Conservation (phyloP, 2,113 vertebrate species). For the Agapornis roseicollis region DNA sequence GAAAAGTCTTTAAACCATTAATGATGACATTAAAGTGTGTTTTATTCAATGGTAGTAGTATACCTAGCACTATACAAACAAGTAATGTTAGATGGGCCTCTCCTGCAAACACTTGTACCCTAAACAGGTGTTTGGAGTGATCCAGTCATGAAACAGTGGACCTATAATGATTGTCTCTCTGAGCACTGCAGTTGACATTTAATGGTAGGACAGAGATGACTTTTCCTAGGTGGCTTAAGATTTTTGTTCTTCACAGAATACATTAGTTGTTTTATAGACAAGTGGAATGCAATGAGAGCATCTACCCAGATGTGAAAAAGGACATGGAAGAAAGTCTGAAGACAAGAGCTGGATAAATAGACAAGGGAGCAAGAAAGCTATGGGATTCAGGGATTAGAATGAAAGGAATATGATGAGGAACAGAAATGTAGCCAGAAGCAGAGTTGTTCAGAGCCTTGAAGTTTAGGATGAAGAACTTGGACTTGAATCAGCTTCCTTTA, state of each 20-base stretch:
- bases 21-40: neutral
- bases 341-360: neutral
- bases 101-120: neutral
- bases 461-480: conserved; percentile 28
- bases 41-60: neutral
- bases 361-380: neutral
- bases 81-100: neutral
- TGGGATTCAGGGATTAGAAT: neutral
- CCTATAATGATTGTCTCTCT: neutral
- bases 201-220: neutral
- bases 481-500: conserved; percentile 41
- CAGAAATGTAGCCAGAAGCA: conserved; percentile 43
- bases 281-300: neutral
- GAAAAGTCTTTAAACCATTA: neutral
- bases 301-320: neutral
- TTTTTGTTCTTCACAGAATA: neutral
- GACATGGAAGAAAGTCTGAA: neutral
- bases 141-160: neutral
- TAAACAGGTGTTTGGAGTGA: neutral
- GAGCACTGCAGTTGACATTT: neutral
- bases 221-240: neutral
- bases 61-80: neutral
- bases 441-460: conserved; percentile 46
- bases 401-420: neutral
- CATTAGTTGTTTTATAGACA: neutral